Base-by-base conservation (phyloP, 2,113 vertebrate species). In the Candoia aspera region DNA sequence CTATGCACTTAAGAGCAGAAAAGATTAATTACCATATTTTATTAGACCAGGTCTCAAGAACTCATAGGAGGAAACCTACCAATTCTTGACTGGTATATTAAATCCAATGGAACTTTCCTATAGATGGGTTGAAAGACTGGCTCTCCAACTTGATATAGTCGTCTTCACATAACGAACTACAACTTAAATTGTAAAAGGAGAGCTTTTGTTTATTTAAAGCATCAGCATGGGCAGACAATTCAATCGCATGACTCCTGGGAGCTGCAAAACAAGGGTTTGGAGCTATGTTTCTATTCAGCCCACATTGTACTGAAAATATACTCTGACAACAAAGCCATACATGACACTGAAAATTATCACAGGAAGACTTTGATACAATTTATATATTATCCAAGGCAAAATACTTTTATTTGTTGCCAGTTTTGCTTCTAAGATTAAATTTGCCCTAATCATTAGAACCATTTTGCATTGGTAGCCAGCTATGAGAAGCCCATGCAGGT, bases 21-120 rank as follows among this genome's bases (percentile, higher is more conserved):
- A 94, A 94, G 93, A 49, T 94, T 94, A 95, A 33, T 93, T 88
- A 92, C 94, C 26, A 94, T 23, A 84, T 64, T 93, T 91, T 90
- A 91, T 91, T 85, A 94, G 91, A 91, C 26, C 9, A 26, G 83
- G 88, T 53, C 89, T 91, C 73, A 93, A 92, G 94, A 93, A 33
- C 53, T 0, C 0, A 87, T 92, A 90, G 83, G 91, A 92, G 24
- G 46, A 93, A 91, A 92, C 89, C 93, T 15, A 84, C 88, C 42
- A 93, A 55, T 92, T 86, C 53, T 87, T 86, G 73, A 79, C 17
- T 37, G 33, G 17, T 79, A 37, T 79, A 79, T 19, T 79, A 79
- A 79, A 79, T 95, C 53, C 90, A 92, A 73, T 33, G 86, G 83
- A 91, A 94, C 94, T 86, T 94, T 96, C 37, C 11, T 79, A 53